These are phyloP conservation scores for Boulengeromyrus knoepffleri DNA, from an alignment of 2,113 vertebrate genomes.

Conservation along the genomic window DNA sequence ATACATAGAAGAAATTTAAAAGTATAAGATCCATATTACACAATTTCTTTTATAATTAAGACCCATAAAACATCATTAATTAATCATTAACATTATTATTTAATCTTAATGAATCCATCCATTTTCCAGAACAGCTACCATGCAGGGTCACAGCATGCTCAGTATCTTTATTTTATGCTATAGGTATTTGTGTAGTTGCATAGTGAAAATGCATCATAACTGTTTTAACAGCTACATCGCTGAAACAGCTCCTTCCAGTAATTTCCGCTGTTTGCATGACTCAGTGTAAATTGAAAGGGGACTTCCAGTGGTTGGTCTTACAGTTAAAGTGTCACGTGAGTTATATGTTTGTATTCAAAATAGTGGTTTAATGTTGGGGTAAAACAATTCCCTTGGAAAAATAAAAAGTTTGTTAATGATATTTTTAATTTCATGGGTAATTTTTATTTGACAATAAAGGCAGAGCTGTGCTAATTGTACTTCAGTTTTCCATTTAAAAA, in stretches of 20 bases:
- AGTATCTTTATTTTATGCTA: neutral
- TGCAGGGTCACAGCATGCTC: neutral
- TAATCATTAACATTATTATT: neutral
- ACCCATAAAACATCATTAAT: neutral
- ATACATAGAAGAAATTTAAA: neutral
- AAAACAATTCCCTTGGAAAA: neutral
- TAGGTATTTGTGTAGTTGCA: neutral
- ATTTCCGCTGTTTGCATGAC: neutral
- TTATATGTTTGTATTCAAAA: neutral
- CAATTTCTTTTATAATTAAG: neutral
- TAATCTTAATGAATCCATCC: neutral
- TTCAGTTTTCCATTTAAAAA: neutral
- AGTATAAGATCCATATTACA: neutral
- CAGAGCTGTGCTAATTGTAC: neutral
- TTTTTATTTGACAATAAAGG: neutral
- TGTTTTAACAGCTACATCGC: neutral
- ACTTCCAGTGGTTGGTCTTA: neutral
- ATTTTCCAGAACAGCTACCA: neutral
- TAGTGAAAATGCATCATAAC: neutral
- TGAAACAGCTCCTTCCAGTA: conserved; percentile 10
- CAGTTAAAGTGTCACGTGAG: neutral
- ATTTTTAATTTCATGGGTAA: neutral
- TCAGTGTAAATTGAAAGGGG: neutral
- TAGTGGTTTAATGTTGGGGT: neutral
- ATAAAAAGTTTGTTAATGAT: neutral